Base-by-base conservation (phyloP, 37 sponge, comb jelly and placozoan species). In the Halisarca cf. caerulea region DNA sequence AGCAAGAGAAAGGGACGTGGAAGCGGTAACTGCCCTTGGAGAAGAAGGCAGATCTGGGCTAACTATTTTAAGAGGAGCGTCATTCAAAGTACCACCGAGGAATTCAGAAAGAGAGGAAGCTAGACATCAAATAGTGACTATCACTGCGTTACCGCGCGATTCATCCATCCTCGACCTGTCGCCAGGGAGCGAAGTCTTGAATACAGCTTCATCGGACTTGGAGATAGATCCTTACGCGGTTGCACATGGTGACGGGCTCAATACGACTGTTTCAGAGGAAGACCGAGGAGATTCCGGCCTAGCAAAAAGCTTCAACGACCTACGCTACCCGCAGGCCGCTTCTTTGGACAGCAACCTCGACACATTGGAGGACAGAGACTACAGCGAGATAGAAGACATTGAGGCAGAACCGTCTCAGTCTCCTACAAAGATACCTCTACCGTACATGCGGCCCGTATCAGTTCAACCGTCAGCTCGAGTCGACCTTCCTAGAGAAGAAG, bases 371-470 rank as follows among this genome's bases (percentile, higher is more conserved):
- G 69, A 28, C 35, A 34, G 35, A 17, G 69, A 68, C 34, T 68
- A 68, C 33, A 68, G 33, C 69, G 69, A 68, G 33, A 68, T 68
- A 17, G 77, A 74, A 24, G 77, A 74, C 24, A 38, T 40, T 0
- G 44, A 21, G 0, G 11, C 51, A 6, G 51, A 47, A 6, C 6
- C 51, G 9, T 47, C 51, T 47, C 51, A 6, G 11, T 37, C 24
- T 2, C 15, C 41, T 15, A 5, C 64, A 6, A 62, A 23, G 36
- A 0, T 43, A 3, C 77, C 77, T 4, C 38, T 74, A 44, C 77
- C 77, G 3, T 74, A 74, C 77, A 15, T 74, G n/a, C 17, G 6
- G 7, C 77, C 77, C 24, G 6, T 74, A 20, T 62, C 64, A 30
- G 64, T 62, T 28, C 11, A 14, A 47, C 51, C 51, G 11, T 11